phyloP scores from a whole-genome alignment of 1,140 invertebrate genomes.

The Neodiprion virginianus region DNA sequence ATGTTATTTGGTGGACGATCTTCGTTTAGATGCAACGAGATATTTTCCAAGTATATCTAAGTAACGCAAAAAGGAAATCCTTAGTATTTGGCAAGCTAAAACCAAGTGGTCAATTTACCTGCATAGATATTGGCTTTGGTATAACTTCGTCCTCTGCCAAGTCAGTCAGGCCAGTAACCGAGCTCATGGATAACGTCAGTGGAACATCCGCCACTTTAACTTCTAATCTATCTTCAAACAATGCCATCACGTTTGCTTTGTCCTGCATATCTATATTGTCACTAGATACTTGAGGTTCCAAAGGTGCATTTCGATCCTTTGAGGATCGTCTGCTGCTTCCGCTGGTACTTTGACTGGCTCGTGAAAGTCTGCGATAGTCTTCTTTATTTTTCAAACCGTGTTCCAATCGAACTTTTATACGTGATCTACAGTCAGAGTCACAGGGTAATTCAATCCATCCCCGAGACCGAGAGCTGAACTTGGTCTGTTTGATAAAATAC shows the following conservation, averaged over 20 bases:
- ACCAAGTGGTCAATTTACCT: constrained; percentile 61
- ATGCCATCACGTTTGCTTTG: constrained; percentile 46
- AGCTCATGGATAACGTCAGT: constrained; percentile 80
- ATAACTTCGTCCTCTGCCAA: constrained; percentile 87
- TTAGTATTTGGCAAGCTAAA: constrained; percentile 15
- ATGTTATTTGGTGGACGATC: constrained; percentile 82
- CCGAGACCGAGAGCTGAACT: constrained; percentile 74
- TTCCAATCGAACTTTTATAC: constrained; percentile 68
- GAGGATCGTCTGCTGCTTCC: constrained; percentile 25
- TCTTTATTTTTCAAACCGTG: constrained; percentile 63
- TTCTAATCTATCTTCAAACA: constrained; percentile 63
- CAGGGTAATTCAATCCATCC: constrained; percentile 72
- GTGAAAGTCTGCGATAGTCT: constrained; percentile 52
- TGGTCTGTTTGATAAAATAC: constrained; percentile 64
- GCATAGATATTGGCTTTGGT: constrained; percentile 77
- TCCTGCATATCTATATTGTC: constrained; percentile 44
- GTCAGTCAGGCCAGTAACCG: constrained; percentile 78
- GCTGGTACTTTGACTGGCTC: constrained; percentile 37
- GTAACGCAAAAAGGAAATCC: constrained; percentile 18
- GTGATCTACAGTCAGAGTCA: constrained; percentile 63
- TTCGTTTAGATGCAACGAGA: constrained; percentile 75
- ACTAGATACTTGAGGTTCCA: constrained; percentile 2
- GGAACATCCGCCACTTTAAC: constrained; percentile 72
- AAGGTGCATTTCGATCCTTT: constrained; percentile 27
- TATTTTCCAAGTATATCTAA: constrained; percentile 74